Percentiles rank a stretch among this genome's conserved stretches.
phyloP scores from a whole-genome alignment of 1,140 invertebrate genomes.

The Drosophila repletoides region DNA sequence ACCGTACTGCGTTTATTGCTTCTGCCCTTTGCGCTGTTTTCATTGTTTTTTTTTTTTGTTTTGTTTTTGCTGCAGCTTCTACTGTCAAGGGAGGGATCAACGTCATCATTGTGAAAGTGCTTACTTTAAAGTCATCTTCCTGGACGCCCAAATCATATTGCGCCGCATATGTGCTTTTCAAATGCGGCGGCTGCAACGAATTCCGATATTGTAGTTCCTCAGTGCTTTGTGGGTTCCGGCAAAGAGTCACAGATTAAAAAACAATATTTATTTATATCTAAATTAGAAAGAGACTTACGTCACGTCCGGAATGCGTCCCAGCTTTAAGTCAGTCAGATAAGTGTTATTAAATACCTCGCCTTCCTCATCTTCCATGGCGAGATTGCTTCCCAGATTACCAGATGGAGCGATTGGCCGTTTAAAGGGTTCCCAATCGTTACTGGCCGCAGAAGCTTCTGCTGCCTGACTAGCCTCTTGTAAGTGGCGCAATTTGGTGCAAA shows the following conservation, averaged over 20 bases:
- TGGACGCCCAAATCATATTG: constrained; percentile 87
- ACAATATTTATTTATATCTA: background rate
- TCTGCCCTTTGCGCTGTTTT: background rate
- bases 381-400: constrained; percentile 79
- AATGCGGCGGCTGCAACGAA: constrained; percentile 92
- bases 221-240: constrained; percentile 41
- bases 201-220: constrained; percentile 91
- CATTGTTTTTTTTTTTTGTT: constrained; percentile 11
- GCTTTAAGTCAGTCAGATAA: constrained; percentile 87
- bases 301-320: constrained; percentile 60
- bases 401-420: constrained; percentile 49
- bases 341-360: constrained; percentile 91
- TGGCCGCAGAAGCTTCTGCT: background rate
- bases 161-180: constrained; percentile 94
- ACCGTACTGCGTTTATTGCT: background rate
- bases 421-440: constrained; percentile 50
- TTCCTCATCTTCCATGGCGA: constrained; percentile 92
- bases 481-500: constrained; percentile 68
- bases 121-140: constrained; percentile 91
- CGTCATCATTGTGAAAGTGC: constrained; percentile 25
- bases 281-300: constrained; percentile 35
- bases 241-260: background rate
- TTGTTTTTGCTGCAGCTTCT: background rate
- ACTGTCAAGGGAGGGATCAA: background rate
- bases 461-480: constrained; percentile 29